These are phyloP conservation scores for Molorchus minor DNA, from an alignment of 2,888 invertebrate genomes.

Conservation along the genomic window DNA sequence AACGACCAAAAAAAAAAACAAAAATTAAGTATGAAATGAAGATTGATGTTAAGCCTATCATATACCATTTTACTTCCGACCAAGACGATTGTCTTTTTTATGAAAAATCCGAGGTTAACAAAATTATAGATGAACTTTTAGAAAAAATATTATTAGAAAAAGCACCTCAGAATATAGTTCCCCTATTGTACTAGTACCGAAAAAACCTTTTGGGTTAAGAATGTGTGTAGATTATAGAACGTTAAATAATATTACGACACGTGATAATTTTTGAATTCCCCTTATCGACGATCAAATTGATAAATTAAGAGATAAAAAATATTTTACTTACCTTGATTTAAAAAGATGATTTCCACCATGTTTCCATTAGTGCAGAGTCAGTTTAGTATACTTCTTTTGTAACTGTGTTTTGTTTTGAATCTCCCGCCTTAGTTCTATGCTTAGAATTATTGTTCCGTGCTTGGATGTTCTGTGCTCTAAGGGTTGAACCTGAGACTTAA, in stretches of 20 bases:
- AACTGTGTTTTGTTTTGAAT: too few species aligned
- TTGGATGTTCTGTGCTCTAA: too few species aligned
- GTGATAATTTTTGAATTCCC: too few species aligned
- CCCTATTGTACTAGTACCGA: conserved; percentile 22
- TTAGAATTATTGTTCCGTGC: too few species aligned
- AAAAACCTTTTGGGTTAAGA: conserved; percentile 27
- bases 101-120: conserved; percentile 29
- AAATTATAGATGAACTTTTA: conserved; percentile 31
- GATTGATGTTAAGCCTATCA: conserved; percentile 8
- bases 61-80: conserved; percentile 24
- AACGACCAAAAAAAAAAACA: conserved; percentile 4
- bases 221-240: conserved; percentile 48
- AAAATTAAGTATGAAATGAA: conserved; percentile 5
- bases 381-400: too few species aligned
- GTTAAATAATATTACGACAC: conserved; percentile 47
- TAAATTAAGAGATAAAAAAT: too few species aligned
- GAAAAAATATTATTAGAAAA: conserved; percentile 20
- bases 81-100: conserved; percentile 25
- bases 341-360: too few species aligned
- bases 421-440: too few species aligned
- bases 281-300: too few species aligned
- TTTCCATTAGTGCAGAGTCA: too few species aligned
- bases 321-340: too few species aligned
- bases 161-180: conserved; percentile 25
- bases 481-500: too few species aligned